Conservation (phyloP, 2,113 vertebrate genomes). For the Pachypanchax playfairii region DNA sequence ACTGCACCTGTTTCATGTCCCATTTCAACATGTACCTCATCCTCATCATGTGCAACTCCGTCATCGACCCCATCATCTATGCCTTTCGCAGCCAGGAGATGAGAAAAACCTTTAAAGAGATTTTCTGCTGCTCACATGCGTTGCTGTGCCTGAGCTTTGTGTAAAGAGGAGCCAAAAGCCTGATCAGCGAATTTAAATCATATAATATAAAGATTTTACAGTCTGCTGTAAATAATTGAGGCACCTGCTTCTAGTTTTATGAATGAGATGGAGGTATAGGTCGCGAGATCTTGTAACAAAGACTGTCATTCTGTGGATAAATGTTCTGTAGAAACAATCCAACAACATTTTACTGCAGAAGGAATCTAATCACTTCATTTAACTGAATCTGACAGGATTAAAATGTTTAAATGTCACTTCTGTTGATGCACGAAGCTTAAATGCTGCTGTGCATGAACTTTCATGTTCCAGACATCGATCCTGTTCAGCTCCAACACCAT, state of each 20-base stretch:
- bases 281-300: slow-evolving; percentile 30
- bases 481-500: not conserved
- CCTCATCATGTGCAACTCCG: slow-evolving; percentile 96
- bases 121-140: slow-evolving; percentile 87
- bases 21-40: slow-evolving; percentile 97
- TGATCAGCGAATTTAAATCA: not conserved
- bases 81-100: slow-evolving; percentile 95
- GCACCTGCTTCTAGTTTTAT: not conserved
- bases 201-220: too few species aligned
- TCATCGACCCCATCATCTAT: slow-evolving; percentile 95
- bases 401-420: not conserved
- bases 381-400: not conserved
- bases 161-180: slow-evolving; percentile 7
- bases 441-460: slow-evolving; percentile 15
- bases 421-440: not conserved
- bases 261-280: slow-evolving; percentile 29
- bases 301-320: slow-evolving; percentile 1
- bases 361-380: not conserved
- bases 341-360: not conserved
- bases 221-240: slow-evolving; percentile 21
- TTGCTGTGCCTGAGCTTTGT: slow-evolving; percentile 75
- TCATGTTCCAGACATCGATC: slow-evolving; percentile 7
- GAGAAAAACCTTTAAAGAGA: slow-evolving; percentile 94
- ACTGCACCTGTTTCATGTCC: slow-evolving; percentile 97
- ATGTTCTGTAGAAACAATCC: not conserved